phyloP scores from a whole-genome alignment of 1,140 invertebrate genomes.

The Hetaerina americana region DNA sequence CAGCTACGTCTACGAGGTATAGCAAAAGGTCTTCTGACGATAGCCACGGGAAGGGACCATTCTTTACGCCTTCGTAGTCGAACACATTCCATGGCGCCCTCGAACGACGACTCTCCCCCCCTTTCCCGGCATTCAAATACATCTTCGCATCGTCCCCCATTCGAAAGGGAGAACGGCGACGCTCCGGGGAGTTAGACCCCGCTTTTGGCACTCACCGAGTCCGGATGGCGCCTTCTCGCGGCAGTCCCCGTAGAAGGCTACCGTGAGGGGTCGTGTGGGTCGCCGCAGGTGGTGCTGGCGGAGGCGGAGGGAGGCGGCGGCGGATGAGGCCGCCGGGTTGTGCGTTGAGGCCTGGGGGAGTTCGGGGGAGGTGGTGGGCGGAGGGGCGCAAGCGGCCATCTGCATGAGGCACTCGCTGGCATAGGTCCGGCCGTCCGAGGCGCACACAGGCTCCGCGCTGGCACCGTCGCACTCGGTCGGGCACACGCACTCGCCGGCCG shows the following conservation, averaged over 20 bases:
- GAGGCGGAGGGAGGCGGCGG: neutral
- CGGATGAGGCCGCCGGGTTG: neutral
- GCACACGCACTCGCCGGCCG: constrained; percentile 71
- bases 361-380: constrained; percentile 27
- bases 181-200: too few relatives aligned
- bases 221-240: constrained; percentile 49
- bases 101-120: too few relatives aligned
- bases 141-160: too few relatives aligned
- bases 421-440: constrained; percentile 69
- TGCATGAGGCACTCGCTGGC: constrained; percentile 75
- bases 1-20: too few relatives aligned
- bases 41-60: too few relatives aligned
- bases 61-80: too few relatives aligned
- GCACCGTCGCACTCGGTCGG: constrained; percentile 51
- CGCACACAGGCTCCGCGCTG: constrained; percentile 62
- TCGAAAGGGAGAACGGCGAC: too few relatives aligned
- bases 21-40: too few relatives aligned
- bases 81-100: too few relatives aligned
- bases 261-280: constrained; percentile 35
- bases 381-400: constrained; percentile 45
- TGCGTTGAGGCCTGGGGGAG: neutral
- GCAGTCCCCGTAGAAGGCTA: constrained; percentile 71
- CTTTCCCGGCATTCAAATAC: too few relatives aligned
- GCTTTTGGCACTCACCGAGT: constrained; percentile 55
- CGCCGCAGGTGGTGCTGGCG: neutral